A percentile compares a stretch with the other conserved stretches of the same genome.
phyloP scores from a whole-genome alignment of 2,888 invertebrate genomes.

The Drosophila mimetica region DNA sequence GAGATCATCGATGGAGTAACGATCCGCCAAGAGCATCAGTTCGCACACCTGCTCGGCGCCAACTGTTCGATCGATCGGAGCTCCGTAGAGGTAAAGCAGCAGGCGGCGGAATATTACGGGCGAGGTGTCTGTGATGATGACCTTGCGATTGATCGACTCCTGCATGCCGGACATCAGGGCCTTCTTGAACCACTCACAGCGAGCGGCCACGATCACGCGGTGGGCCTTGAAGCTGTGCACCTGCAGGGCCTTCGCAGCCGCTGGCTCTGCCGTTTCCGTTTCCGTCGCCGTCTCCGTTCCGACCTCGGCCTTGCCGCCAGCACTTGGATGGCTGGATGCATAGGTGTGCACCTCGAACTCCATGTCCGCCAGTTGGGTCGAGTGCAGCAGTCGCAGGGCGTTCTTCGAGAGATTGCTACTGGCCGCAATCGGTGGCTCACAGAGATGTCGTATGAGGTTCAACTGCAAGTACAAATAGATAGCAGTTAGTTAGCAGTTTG shows the following conservation, averaged over 20 bases:
- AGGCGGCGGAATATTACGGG: constrained; percentile 87
- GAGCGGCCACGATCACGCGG: constrained; percentile 88
- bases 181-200: constrained; percentile 89
- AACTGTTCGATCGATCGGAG: constrained; percentile 85
- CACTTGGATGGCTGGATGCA: constrained; percentile 17
- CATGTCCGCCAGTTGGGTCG: constrained; percentile 87
- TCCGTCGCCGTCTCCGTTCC: not conserved
- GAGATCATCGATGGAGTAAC: constrained; percentile 87
- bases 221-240: constrained; percentile 86
- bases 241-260: constrained; percentile 47
- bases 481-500: not conserved
- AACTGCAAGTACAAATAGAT: constrained; percentile 42
- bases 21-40: constrained; percentile 87
- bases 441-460: constrained; percentile 87
- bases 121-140: constrained; percentile 88
- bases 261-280: not conserved
- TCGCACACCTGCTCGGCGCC: constrained; percentile 87
- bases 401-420: constrained; percentile 86
- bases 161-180: constrained; percentile 89
- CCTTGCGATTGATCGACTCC: constrained; percentile 89
- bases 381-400: constrained; percentile 86
- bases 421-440: constrained; percentile 86
- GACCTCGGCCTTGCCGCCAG: constrained; percentile 7
- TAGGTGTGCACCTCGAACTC: constrained; percentile 86
- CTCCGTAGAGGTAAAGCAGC: constrained; percentile 88